Percentiles rank a stretch among this genome's conserved stretches.
These are phyloP conservation scores for Pipistrellus pygmaeus DNA, from an alignment of 2,797 vertebrate genomes.

Conservation along the genomic window DNA sequence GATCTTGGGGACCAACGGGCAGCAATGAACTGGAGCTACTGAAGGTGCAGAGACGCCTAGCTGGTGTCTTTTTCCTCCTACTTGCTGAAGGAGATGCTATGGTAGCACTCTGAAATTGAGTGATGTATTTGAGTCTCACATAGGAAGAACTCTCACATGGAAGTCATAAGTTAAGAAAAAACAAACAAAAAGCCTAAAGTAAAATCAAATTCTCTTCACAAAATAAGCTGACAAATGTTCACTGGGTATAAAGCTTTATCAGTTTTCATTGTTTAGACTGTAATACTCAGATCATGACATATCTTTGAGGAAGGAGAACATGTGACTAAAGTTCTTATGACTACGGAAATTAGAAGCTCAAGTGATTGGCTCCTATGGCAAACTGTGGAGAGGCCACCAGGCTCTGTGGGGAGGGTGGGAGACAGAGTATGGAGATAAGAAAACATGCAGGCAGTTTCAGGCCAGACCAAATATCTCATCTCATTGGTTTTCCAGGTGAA, in stretches of 20 bases:
- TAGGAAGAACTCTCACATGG: not conserved
- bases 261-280: constrained; percentile 46
- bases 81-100: not conserved
- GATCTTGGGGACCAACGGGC: not conserved
- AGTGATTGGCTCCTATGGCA: not conserved
- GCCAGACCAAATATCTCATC: not conserved
- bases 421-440: not conserved
- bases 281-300: constrained; percentile 54
- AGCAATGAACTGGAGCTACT: constrained; percentile 4
- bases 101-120: constrained; percentile 48
- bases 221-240: constrained; percentile 60
- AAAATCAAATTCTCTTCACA: constrained; percentile 58
- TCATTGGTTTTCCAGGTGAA: not conserved
- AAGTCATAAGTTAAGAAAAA: constrained; percentile 15
- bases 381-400: not conserved
- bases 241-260: constrained; percentile 28
- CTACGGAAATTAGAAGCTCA: constrained; percentile 53
- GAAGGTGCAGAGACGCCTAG: not conserved
- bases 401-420: not conserved
- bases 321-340: constrained; percentile 40
- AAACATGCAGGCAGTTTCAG: not conserved
- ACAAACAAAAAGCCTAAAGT: constrained; percentile 35
- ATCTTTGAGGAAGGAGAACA: constrained; percentile 44
- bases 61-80: not conserved
- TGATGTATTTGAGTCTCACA: constrained; percentile 20